phyloP scores from a whole-genome alignment of 37 sponge, comb jelly and placozoan species.

The Lycopodina hypogea region DNA sequence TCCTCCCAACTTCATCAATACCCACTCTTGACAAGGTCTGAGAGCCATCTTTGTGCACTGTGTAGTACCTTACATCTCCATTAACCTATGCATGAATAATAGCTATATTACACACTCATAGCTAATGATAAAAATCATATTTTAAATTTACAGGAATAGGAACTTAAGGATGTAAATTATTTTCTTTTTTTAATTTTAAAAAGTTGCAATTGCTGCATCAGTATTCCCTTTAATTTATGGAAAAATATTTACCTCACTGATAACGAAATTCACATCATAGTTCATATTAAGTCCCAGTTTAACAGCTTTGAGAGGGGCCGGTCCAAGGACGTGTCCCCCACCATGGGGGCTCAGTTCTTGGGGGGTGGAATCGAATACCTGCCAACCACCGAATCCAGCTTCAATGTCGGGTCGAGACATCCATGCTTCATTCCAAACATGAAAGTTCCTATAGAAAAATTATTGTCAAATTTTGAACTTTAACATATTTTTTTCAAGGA shows the following conservation, averaged over 20 bases:
- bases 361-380: slow-evolving; percentile 79
- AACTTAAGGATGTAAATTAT: too few relatives aligned
- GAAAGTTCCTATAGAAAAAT: slow-evolving; percentile 65
- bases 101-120: neutral
- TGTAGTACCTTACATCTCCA: slow-evolving; percentile 65
- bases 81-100: slow-evolving; percentile 61
- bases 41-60: slow-evolving; percentile 24
- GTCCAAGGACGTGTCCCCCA: slow-evolving; percentile 64
- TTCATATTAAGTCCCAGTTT: slow-evolving; percentile 70
- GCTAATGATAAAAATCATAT: too few relatives aligned
- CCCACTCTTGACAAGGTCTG: slow-evolving; percentile 23
- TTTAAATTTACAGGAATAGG: too few relatives aligned
- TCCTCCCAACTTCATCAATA: slow-evolving; percentile 58
- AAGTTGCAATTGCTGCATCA: too few relatives aligned
- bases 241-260: slow-evolving; percentile 59
- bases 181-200: too few relatives aligned
- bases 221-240: neutral
- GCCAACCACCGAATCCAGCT: slow-evolving; percentile 79
- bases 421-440: slow-evolving; percentile 86
- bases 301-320: slow-evolving; percentile 57
- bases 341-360: slow-evolving; percentile 70
- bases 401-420: slow-evolving; percentile 73
- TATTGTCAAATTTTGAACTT: too few relatives aligned
- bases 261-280: slow-evolving; percentile 78
- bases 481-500: too few relatives aligned